Base-by-base conservation (phyloP, 2,888 invertebrate genomes). In the Lapara coniferarum region DNA sequence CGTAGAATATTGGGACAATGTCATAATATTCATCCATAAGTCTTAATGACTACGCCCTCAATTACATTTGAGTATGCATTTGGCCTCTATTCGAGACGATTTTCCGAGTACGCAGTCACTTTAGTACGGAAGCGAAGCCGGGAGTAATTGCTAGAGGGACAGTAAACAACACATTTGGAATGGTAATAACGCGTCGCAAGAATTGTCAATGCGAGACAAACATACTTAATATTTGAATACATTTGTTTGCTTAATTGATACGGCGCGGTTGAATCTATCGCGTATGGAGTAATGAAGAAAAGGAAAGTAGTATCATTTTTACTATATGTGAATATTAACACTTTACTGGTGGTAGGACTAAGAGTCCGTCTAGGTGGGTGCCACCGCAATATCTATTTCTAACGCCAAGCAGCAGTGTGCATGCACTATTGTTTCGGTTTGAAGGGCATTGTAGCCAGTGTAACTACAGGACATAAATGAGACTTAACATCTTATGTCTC, bases 171-270 rank as follows among this genome's bases (percentile, higher is more conserved):
- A 5, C 19, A 19, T 55, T 55, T 37, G 37, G 37, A 37, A 55
- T 55, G 19, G 16, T 55, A 55, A 55, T 55, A 55, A 55, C 16
- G 10, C 55, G 12, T 55, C 12, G 19, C 19, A 19, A 37, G 37
- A 19, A 19, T 55, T 19, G 55, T 19, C 8, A 5, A 46, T 46
- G 46, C 46, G 46, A 44, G 4, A 10, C 59, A 59, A 12, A 59
- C 16, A 59, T 44, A 44, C 12, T 59, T 59, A 16, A 59, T 44
- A 59, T 46, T 59, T 46, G 44, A 46, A 46, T 59, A 16, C 16
- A 55, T 55, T 55, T 6, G 16, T 5, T 53, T 55, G 55, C 55
- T 55, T 6, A 6, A 4, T 53, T 55, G 55, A 19, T 55, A 55
- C 55, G 19, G 19, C 19, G 10, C 55, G 16, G 53, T 19, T 55